Evolutionary conservation across 1,140 invertebrate species (phyloP).

Genomic region (Nylanderia fulva): DNA sequence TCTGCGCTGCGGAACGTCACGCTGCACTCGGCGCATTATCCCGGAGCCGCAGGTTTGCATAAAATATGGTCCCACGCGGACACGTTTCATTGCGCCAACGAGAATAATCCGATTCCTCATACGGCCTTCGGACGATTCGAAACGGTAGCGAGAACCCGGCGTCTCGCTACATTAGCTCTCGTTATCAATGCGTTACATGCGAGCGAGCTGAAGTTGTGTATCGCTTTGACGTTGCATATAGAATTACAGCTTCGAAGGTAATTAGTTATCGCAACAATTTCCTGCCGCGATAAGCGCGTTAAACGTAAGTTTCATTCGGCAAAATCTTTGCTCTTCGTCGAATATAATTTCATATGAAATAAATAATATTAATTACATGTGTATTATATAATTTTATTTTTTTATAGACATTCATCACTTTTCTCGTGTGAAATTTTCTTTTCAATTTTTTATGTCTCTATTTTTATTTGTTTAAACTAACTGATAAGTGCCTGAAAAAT

Average conservation of each 20-base stretch:
- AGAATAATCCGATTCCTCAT: conserved; percentile 69
- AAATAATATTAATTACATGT: not conserved
- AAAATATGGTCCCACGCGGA: conserved; percentile 72
- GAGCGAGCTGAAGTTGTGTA: conserved; percentile 58
- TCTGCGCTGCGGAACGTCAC: conserved; percentile 68
- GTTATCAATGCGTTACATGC: conserved; percentile 71
- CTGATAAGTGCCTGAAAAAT: too few relatives aligned
- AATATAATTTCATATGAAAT: not conserved
- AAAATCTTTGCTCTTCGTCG: not conserved
- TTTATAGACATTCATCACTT: too few relatives aligned
- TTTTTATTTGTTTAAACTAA: too few relatives aligned
- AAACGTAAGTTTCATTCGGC: not conserved
- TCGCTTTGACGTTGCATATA: conserved; percentile 47
- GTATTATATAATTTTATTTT: too few relatives aligned
- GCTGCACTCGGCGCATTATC: conserved; percentile 70
- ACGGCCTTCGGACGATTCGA: conserved; percentile 44
- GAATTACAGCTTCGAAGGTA: not conserved
- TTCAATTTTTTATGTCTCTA: too few relatives aligned
- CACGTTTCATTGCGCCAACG: conserved; percentile 76
- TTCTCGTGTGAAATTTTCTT: too few relatives aligned
- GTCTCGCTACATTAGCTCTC: conserved; percentile 67
- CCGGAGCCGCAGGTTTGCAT: conserved; percentile 67
- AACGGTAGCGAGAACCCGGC: conserved; percentile 47
- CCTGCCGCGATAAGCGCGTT: not conserved
- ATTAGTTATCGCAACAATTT: not conserved